These are phyloP conservation scores for Hippopotamyrus pictus DNA, from an alignment of 2,797 vertebrate genomes.

Conservation along the genomic window DNA sequence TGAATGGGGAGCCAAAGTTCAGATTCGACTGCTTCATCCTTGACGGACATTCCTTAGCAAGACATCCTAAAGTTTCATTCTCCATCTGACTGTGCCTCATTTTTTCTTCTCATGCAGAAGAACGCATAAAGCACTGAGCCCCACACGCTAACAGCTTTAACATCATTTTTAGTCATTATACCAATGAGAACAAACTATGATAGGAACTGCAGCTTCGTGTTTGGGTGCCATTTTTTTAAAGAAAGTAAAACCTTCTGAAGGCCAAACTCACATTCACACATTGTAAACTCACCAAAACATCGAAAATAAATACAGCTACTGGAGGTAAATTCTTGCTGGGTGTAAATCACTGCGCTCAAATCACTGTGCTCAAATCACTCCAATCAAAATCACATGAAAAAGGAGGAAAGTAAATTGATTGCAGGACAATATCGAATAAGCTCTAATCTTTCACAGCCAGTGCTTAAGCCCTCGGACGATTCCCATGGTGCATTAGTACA, in stretches of 20 bases:
- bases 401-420: conserved; percentile 9
- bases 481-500: conserved; percentile 5
- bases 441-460: conserved; percentile 3
- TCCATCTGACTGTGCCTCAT: background rate
- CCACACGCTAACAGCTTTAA: background rate
- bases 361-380: background rate
- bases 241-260: background rate
- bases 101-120: background rate
- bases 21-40: background rate
- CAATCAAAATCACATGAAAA: conserved; percentile 2
- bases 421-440: conserved; percentile 5
- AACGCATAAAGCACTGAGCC: background rate
- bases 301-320: background rate
- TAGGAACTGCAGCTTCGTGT: background rate
- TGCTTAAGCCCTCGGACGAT: conserved; percentile 7
- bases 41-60: background rate
- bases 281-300: background rate
- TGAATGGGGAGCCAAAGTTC: background rate
- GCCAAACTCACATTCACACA: background rate
- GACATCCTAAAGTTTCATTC: background rate
- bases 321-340: background rate
- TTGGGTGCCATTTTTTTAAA: background rate
- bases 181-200: background rate
- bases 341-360: background rate
- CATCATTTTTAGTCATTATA: background rate